Base-by-base conservation (phyloP, 1,140 invertebrate genomes). In the Drosophila pseudoananassae region DNA sequence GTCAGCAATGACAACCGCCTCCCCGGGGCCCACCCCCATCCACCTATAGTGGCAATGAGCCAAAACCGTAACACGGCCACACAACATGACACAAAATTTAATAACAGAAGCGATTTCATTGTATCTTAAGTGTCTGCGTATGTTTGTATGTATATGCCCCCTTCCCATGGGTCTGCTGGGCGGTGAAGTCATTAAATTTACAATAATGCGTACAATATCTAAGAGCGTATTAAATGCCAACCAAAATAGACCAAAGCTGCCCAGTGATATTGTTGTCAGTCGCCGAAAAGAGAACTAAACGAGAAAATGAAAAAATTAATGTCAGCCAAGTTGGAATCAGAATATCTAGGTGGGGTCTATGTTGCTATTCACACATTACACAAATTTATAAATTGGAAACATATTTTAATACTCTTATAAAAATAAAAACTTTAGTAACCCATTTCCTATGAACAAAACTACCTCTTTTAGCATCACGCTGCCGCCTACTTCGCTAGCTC, bases 131-230 rank as follows among this genome's bases (percentile, higher is more conserved):
- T 50, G 50, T 63, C 47, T 46, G 40, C 29, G 29, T 59, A 31
- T 46, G 33, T 50, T 38, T 63, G 52, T 46, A 46, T 36, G 23
- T 59, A 31, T 51, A 23, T 29, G 8, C 9, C 8, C 40, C 43
- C 17, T 6, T 17, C 27, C 20, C 8, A 38, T 53, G 52, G 65
- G 43, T 71, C 65, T 51, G 49, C 52, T 43, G 3, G 49, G 63
- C 63, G 59, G 75, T 83, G 80, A 84, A 83, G 80, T 85, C 81
- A 85, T 85, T 85, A 85, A 85, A 87, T 85, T 85, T 85, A 85
- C 78, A 85, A 87, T 87, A 85, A 87, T 78, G 78, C 82, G 74
- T 70, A 81, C 78, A 78, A 81, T 87, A 85, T 81, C 82, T 85
- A 85, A 85, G 63, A 68, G 69, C 82, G 72, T 71, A 87, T 80